These are phyloP conservation scores for Pogoniulus pusillus DNA, from an alignment of 2,797 vertebrate species.

Conservation along the genomic window DNA sequence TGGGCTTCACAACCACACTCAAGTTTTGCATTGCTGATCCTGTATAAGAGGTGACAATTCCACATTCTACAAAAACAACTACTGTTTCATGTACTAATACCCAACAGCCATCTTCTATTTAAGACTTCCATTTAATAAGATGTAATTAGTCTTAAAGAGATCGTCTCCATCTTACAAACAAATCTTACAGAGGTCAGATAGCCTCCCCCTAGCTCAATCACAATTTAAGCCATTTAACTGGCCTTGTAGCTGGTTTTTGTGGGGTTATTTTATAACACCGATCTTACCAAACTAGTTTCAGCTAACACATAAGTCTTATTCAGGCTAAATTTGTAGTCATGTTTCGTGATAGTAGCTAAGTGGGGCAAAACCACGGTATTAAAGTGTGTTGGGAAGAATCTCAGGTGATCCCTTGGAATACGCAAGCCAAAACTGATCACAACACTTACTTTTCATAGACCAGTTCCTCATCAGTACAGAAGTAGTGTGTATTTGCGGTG, in stretches of 20 bases:
- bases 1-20: not conserved
- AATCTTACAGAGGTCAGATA: not conserved
- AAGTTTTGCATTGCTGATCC: not conserved
- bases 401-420: not conserved
- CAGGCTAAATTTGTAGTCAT: not conserved
- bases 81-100: not conserved
- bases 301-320: not conserved
- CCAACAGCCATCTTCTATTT: not conserved
- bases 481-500: slow-evolving; percentile 94
- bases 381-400: rapidly evolving
- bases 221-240: not conserved
- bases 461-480: slow-evolving; percentile 95
- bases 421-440: rapidly evolving
- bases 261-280: not conserved
- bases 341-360: not conserved
- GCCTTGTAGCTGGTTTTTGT: not conserved
- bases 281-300: not conserved
- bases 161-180: not conserved
- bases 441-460: slow-evolving; percentile 95
- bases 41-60: not conserved
- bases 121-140: not conserved
- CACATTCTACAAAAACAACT: not conserved
- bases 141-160: not conserved
- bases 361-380: rapidly evolving
- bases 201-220: not conserved